These are phyloP conservation scores for Pyrgilauda ruficollis DNA, from an alignment of 2,113 vertebrate species.

Conservation along the genomic window DNA sequence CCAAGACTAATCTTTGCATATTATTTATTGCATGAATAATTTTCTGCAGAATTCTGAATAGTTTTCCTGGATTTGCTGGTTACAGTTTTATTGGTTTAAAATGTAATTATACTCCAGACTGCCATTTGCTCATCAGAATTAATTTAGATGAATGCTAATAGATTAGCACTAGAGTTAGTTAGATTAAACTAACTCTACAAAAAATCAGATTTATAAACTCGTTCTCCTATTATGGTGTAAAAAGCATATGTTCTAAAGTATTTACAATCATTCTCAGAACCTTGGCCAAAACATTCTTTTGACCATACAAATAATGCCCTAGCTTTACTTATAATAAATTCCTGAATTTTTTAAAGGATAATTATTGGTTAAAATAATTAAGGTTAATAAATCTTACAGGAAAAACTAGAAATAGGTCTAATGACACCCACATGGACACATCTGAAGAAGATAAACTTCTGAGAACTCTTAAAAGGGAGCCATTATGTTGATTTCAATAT, in stretches of 20 bases:
- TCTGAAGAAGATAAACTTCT: background rate
- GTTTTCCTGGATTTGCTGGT: background rate
- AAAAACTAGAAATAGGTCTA: background rate
- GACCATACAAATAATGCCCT: background rate
- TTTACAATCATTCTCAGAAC: background rate
- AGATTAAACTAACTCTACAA: background rate
- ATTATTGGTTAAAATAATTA: background rate
- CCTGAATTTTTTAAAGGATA: background rate
- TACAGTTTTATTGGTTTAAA: conserved; percentile 33
- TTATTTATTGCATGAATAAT: conserved; percentile 15
- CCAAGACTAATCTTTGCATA: background rate
- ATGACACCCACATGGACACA: background rate
- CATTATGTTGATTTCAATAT: background rate
- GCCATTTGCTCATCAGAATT: background rate
- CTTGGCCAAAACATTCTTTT: background rate
- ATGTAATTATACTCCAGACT: background rate
- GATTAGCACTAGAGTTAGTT: background rate
- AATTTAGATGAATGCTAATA: background rate
- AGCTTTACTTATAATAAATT: background rate
- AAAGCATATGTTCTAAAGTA: background rate
- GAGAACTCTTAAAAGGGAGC: background rate
- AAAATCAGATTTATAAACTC: background rate
- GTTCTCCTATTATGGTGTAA: background rate
- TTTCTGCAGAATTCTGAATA: background rate
- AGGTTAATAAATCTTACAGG: background rate